Evolutionary conservation across 2,797 vertebrate genomes (phyloP), one percentile per base, ranked within the genome.

Genomic region (Myripristis murdjan): DNA sequence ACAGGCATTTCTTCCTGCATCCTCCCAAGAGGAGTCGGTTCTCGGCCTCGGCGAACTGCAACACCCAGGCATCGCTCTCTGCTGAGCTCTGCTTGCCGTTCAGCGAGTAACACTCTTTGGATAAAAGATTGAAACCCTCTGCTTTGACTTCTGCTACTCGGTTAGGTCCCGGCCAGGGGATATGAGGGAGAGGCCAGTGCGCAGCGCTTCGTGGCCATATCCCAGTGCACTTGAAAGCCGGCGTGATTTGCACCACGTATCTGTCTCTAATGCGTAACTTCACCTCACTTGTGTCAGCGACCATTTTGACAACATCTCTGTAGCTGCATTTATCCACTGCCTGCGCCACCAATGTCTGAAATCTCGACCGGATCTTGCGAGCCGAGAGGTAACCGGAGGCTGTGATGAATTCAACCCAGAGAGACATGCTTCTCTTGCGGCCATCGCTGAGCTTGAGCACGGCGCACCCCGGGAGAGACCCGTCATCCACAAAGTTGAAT

Each of bases 291-390:
- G 98, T 99, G 88, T 99, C 98, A 12, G 98, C 98, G 78, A 99
- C 97, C 98, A 99, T 99, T 93, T 99, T 99, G 84, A 99, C 97
- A 82, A 99, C 98, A 83, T 99, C 98, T 77, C 98, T 94, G 82
- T 99, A 99, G 94, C 98, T 99, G 96, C 98, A 99, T 90, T 99
- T 99, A 93, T 99, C 98, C 94, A 99, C 98, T 33, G 98, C 97
- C 90, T 99, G 98, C 57, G 98, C 98, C 88, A 99, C 98, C 80
- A 99, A 94, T 1, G 98, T 99, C 93, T 99, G 98, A 93, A 99
- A 99, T 16, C 98, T 94, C 2, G 98, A 99, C 20, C 98, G 96
- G 90, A 99, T 99, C 92, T 99, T 99, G 74, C 98, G 95, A 69
- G 98, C 98, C 0, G 98, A 99, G 86, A 99, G 96, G 95, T 99